These are phyloP conservation scores for Cryptoprocta ferox DNA, from an alignment of 2,797 vertebrate species.

Conservation along the genomic window DNA sequence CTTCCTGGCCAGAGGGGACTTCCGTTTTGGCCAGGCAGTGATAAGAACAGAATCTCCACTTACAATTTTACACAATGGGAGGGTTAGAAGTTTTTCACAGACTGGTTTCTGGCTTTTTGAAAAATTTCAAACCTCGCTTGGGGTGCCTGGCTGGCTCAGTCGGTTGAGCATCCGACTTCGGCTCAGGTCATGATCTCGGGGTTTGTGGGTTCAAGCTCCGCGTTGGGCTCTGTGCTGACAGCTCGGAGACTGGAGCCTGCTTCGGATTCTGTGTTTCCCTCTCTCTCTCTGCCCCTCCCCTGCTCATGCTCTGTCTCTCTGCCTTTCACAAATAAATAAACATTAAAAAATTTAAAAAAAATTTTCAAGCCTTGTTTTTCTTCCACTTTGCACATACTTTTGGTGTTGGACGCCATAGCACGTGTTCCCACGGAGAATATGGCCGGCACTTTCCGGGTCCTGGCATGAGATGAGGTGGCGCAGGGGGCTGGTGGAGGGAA, in stretches of 20 bases:
- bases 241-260: no score
- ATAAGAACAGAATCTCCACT: background rate
- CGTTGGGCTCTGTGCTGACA: no score
- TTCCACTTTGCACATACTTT: background rate
- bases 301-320: no score
- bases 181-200: no score
- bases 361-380: background rate
- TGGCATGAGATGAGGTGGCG: background rate
- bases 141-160: no score
- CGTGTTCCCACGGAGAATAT: background rate
- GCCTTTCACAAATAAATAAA: no score
- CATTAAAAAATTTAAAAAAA: background rate
- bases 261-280: no score
- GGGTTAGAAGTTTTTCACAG: background rate
- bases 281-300: no score
- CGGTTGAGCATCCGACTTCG: no score
- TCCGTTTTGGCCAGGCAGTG: background rate
- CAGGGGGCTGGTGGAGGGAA: background rate
- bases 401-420: background rate
- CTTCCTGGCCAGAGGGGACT: background rate
- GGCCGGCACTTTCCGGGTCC: background rate
- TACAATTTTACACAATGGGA: background rate
- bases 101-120: background rate
- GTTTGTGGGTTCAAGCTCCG: no score
- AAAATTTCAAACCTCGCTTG: background rate